A percentile compares a stretch with the other conserved stretches of the same genome.
phyloP scores from a whole-genome alignment of 2,888 invertebrate genomes.

The Alsophila aescularia region DNA sequence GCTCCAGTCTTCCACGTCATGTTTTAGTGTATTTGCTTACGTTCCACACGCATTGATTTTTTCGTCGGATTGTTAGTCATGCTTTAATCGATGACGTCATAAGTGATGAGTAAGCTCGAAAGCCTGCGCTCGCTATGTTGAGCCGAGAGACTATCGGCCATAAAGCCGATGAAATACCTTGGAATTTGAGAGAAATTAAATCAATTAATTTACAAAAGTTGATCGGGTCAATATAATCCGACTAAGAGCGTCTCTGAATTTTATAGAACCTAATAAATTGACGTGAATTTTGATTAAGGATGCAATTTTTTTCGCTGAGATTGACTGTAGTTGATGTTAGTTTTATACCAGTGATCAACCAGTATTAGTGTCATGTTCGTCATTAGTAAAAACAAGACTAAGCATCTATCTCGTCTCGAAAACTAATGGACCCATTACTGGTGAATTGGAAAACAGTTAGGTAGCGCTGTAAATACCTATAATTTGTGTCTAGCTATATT shows the following conservation, averaged over 20 bases:
- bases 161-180: constrained; percentile 55
- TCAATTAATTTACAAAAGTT: constrained; percentile 48
- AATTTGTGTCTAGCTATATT: too few relatives aligned
- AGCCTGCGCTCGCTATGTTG: constrained; percentile 44
- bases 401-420: constrained; percentile 18
- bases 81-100: constrained; percentile 76
- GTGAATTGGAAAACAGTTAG: constrained; percentile 4
- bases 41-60: constrained; percentile 49
- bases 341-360: background rate
- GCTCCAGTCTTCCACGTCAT: constrained; percentile 19
- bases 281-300: background rate
- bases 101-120: constrained; percentile 69
- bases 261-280: background rate
- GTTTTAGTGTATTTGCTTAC: constrained; percentile 30
- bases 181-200: constrained; percentile 64
- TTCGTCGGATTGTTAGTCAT: constrained; percentile 66
- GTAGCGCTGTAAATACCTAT: too few relatives aligned
- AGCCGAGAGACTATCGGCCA: constrained; percentile 46
- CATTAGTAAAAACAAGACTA: constrained; percentile 24
- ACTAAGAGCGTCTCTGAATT: background rate
- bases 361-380: constrained; percentile 10
- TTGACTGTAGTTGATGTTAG: background rate
- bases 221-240: constrained; percentile 19
- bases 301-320: background rate
- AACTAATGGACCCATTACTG: constrained; percentile 34